phyloP scores from a whole-genome alignment of 2,888 invertebrate species.

The Brachyptera risi region DNA sequence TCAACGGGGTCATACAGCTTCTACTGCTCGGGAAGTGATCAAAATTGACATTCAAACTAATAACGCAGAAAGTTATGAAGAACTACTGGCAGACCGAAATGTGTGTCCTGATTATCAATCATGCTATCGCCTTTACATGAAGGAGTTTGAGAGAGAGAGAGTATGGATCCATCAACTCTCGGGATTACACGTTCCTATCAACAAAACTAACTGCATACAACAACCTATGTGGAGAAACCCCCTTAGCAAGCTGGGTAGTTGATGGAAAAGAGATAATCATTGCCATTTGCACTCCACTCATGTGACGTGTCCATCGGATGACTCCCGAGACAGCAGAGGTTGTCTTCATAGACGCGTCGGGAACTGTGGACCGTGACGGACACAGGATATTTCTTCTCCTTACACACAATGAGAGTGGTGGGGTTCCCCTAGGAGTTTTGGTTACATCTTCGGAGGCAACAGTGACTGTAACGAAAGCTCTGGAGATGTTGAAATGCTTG shows the following conservation, averaged over 20 bases:
- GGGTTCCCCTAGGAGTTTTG: constrained; percentile 9
- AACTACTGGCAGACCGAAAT: neutral
- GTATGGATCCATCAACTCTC: neutral
- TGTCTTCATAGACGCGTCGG: neutral
- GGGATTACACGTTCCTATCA: neutral
- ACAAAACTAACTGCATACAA: constrained; percentile 1
- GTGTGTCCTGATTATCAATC: neutral
- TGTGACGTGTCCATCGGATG: constrained; percentile 4
- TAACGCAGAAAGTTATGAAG: neutral
- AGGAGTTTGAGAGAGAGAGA: neutral
- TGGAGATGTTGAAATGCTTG: neutral
- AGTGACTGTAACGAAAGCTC: neutral
- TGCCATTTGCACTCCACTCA: neutral
- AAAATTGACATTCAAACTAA: neutral
- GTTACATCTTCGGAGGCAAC: constrained; percentile 1
- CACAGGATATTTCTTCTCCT: constrained; percentile 4
- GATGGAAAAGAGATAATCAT: no score
- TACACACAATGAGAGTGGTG: neutral
- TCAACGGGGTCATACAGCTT: neutral
- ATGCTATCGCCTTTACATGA: neutral
- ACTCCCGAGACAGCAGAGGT: constrained; percentile 2
- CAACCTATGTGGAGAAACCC: neutral
- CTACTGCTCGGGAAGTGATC: neutral
- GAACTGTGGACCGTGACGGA: constrained; percentile 5
- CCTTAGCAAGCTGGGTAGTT: neutral